Base-by-base conservation (phyloP, 2,888 invertebrate species). In the Auanema sp. region DNA sequence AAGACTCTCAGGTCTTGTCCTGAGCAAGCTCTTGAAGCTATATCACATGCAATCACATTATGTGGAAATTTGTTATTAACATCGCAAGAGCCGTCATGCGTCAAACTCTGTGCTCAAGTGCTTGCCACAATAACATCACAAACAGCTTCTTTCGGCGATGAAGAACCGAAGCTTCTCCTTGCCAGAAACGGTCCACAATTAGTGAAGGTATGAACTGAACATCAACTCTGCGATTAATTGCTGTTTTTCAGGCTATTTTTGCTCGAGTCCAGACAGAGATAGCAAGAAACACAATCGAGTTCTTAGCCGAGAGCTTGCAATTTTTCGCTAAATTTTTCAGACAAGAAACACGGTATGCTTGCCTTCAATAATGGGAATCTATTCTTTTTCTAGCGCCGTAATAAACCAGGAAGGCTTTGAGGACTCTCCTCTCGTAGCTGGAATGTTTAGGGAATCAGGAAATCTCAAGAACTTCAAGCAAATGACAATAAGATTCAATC, bases 401-500 rank as follows among this genome's bases (percentile, higher is more conserved):
- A 42, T 73, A 8, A 64, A 49, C 41, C 59, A 69, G 41, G 67
- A 62, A 49, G 61, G 65, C n/a, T 43, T 59, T 18, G 68, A 69
- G 42, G 51, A 62, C 5, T 66, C 72, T 23, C 68, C 69, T 4
- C 65, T 74, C 43, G 67, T 76, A 11, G 60, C 70, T 0, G 62
- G 70, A 14, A 70, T 76, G 70, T 72, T 76, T 57, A 57, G 72
- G 24, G 73, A 72, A 51, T 64, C 69, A 23, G 73, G 72, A 21
- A 74, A 76, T 59, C 55, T 66, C 14, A 60, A 72, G 11, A 69
- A 65, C 23, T 76, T 76, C 60, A 76, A 72, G 52, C 69, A 71
- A 53, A 71, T 68, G 66, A 66, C 71, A 4, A 59, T 76, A 41
- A 63, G 76, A 25, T 64, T 74, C 50, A 76, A 76, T 55, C 58